Conservation (phyloP, 2,888 invertebrate genomes). For the Xiphydria camelus region DNA sequence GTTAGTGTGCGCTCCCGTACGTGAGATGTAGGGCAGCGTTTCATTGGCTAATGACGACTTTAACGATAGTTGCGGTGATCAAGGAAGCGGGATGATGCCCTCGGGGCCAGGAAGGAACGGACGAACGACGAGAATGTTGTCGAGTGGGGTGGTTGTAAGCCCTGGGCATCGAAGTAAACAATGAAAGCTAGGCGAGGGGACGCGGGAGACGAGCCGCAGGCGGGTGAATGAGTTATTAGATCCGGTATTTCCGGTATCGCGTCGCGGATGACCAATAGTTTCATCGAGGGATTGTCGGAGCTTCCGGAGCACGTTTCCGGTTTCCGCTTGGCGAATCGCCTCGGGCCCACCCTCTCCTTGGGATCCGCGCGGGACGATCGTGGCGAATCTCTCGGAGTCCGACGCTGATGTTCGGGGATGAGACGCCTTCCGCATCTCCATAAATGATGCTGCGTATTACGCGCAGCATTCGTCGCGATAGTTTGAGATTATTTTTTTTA, state of each 20-base stretch:
- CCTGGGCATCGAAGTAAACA: conserved; percentile 7
- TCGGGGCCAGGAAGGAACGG: not conserved
- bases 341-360: conserved; percentile 24
- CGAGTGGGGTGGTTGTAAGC: not conserved
- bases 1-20: not conserved
- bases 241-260: conserved; percentile 57
- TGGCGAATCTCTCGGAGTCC: conserved; percentile 31
- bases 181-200: conserved; percentile 8
- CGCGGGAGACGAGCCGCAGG: conserved; percentile 33
- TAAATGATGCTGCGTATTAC: too few species aligned
- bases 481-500: too few species aligned
- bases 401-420: conserved; percentile 23
- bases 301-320: conserved; percentile 60
- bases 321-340: conserved; percentile 54
- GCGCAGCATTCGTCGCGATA: not conserved
- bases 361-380: too few species aligned
- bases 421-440: too few species aligned
- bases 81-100: conserved; percentile 8
- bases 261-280: conserved; percentile 59
- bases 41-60: conserved; percentile 15
- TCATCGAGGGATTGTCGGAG: conserved; percentile 59
- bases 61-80: conserved; percentile 13
- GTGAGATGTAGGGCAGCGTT: conserved; percentile 13
- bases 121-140: not conserved
- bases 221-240: conserved; percentile 56